A percentile compares a stretch with the other conserved stretches of the same genome.
Conservation (phyloP, 2,797 vertebrate species). For the Decapterus maruadsi region DNA sequence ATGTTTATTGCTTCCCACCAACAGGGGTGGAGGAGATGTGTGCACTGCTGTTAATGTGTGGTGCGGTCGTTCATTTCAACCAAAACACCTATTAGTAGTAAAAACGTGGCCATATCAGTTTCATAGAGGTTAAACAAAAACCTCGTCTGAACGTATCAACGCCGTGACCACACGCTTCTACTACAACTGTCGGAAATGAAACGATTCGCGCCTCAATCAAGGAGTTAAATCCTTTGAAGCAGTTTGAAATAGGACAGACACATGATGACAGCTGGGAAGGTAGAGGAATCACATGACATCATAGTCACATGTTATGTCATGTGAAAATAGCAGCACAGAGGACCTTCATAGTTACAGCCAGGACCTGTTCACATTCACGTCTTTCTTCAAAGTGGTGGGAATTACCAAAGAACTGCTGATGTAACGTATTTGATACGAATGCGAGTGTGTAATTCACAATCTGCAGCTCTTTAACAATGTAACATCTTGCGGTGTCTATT, state of each 20-base stretch:
- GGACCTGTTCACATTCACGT: neutral
- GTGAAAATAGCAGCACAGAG: conserved; percentile 22
- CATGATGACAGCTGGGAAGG: conserved; percentile 9
- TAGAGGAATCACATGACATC: conserved; percentile 34
- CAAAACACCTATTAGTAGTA: conserved; percentile 1
- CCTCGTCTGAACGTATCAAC: neutral
- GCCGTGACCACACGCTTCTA: conserved; percentile 6
- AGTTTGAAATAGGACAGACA: conserved; percentile 6
- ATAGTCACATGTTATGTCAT: conserved; percentile 41
- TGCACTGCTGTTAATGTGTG: conserved; percentile 1
- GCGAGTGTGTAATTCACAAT: neutral
- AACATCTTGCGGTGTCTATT: neutral
- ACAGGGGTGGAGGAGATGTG: neutral
- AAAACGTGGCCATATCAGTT: neutral
- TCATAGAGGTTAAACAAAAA: neutral
- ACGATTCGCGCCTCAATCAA: conserved; percentile 3
- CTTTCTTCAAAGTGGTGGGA: neutral
- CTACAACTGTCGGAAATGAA: conserved; percentile 7
- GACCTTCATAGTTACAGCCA: neutral
- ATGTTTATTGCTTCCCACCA: conserved; percentile 15
- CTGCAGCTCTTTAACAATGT: neutral
- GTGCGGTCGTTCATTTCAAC: conserved; percentile 8
- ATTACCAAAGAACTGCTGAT: neutral
- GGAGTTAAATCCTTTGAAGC: neutral
- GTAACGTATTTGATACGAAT: neutral